These are phyloP conservation scores for Cephalopachus bancanus DNA, from an alignment of 2,797 vertebrate species.

Conservation along the genomic window DNA sequence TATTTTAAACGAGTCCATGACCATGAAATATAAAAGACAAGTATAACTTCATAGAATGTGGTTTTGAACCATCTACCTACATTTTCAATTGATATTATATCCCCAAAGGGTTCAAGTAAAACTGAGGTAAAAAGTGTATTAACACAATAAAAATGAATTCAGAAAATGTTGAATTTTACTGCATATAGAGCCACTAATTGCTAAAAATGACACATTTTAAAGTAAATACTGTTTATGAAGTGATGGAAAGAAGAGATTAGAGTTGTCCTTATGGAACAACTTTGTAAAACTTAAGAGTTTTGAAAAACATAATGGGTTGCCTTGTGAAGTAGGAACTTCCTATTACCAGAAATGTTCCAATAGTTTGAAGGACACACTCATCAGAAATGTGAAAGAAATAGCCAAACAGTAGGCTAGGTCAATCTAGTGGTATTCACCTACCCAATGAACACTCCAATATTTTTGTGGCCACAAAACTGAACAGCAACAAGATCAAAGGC, in stretches of 20 bases:
- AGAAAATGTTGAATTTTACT: slow-evolving; percentile 23
- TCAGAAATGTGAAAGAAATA: neutral
- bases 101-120: neutral
- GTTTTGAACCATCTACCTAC: neutral
- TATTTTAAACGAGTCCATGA: neutral
- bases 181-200: neutral
- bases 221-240: neutral
- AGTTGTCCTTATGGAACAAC: neutral
- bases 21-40: neutral
- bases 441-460: neutral
- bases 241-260: neutral
- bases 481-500: neutral
- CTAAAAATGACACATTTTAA: neutral
- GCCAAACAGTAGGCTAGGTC: neutral
- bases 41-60: neutral
- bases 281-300: neutral
- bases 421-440: neutral
- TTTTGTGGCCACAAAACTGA: neutral
- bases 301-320: neutral
- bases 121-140: neutral
- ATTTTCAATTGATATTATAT: neutral
- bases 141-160: neutral
- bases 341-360: neutral
- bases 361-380: neutral
- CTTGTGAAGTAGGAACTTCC: neutral